These are phyloP conservation scores for Pelusios castaneus DNA, from an alignment of 2,113 vertebrate genomes.

Conservation along the genomic window DNA sequence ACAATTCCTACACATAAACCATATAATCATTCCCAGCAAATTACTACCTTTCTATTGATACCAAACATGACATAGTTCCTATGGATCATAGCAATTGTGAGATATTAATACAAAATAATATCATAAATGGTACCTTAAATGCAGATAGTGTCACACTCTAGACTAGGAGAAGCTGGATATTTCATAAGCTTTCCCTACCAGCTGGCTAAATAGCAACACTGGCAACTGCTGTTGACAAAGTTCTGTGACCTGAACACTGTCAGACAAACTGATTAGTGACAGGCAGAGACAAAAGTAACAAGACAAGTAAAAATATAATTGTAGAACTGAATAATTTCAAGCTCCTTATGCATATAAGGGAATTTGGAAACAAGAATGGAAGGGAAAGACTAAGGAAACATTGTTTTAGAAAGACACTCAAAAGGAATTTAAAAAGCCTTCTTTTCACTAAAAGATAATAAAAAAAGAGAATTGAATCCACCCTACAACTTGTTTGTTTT, in stretches of 20 bases:
- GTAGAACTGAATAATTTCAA: neutral
- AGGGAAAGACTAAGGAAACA: neutral
- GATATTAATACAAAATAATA: too few relatives aligned
- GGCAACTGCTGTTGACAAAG: neutral
- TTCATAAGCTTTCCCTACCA: neutral
- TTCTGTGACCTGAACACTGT: neutral
- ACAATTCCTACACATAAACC: too few relatives aligned
- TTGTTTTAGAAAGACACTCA: neutral
- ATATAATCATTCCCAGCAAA: too few relatives aligned
- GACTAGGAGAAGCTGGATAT: neutral
- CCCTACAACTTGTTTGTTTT: neutral
- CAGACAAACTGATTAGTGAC: neutral
- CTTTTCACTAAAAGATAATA: neutral
- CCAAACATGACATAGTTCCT: too few relatives aligned
- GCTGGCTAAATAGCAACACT: neutral
- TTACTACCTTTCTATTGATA: too few relatives aligned
- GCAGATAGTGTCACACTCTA: too few relatives aligned
- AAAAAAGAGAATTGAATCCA: rapidly evolving
- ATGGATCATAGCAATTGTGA: too few relatives aligned
- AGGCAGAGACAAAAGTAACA: neutral
- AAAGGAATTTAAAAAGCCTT: neutral
- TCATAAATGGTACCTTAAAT: too few relatives aligned
- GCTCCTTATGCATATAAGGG: neutral
- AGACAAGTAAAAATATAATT: neutral
- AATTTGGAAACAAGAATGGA: neutral